These are phyloP conservation scores for Orthonevra nobilis DNA, from an alignment of 2,888 invertebrate species.

Conservation along the genomic window DNA sequence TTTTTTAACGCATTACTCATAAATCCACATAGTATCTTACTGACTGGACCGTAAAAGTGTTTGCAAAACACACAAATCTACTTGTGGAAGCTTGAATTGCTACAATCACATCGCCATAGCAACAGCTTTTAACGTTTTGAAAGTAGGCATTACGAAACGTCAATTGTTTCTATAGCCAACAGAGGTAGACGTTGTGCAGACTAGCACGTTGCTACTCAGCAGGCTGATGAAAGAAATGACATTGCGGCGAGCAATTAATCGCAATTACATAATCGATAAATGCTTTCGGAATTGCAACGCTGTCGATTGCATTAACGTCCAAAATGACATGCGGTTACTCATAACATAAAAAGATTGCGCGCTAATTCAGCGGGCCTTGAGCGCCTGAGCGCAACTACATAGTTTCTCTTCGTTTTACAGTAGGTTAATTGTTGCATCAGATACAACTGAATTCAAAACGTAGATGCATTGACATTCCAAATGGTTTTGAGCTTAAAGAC, in stretches of 20 bases:
- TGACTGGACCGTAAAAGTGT: too few relatives aligned
- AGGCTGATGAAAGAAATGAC: not conserved
- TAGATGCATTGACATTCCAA: not conserved
- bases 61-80: conserved; percentile 6
- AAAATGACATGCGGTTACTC: not conserved
- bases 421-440: conserved; percentile 1
- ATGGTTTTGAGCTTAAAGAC: not conserved
- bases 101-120: conserved; percentile 13
- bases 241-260: conserved; percentile 3
- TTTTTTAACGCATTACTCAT: too few relatives aligned
- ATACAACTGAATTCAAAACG: not conserved
- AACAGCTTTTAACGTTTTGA: conserved; percentile 8
- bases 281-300: not conserved
- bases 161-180: not conserved
- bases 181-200: not conserved
- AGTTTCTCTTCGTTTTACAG: not conserved
- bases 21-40: too few relatives aligned
- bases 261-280: conserved; percentile 7
- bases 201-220: not conserved
- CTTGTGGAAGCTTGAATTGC: conserved; percentile 6
- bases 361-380: not conserved
- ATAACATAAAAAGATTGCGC: not conserved
- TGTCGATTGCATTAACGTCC: not conserved
- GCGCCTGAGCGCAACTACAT: not conserved
- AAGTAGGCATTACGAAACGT: conserved; percentile 12